Percentiles rank a stretch among this genome's conserved stretches.
Evolutionary conservation across 2,888 invertebrate genomes (phyloP).

Genomic region (Drosophila macrospina): DNA sequence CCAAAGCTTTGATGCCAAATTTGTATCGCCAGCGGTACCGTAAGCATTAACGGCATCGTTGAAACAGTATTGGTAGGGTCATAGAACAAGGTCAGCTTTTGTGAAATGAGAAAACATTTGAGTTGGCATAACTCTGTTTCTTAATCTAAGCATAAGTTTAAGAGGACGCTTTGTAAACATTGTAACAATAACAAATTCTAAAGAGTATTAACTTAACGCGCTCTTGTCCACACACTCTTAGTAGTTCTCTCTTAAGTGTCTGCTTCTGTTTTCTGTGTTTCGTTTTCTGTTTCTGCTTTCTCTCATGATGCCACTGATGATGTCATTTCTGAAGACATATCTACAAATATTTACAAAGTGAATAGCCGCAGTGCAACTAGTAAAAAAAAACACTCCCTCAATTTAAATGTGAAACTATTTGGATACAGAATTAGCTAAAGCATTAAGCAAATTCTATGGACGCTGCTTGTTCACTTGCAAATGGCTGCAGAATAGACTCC

Average conservation of each 20-base stretch:
- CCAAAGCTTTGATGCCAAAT: conserved; percentile 31
- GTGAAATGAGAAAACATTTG: background rate
- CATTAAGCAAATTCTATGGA: background rate
- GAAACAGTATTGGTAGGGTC: background rate
- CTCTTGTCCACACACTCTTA: background rate
- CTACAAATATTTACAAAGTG: conserved; percentile 4
- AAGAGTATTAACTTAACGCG: background rate
- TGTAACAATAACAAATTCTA: background rate
- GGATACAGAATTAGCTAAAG: background rate
- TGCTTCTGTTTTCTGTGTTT: background rate
- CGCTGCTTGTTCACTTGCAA: background rate
- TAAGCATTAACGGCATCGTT: background rate
- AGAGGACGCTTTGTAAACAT: background rate
- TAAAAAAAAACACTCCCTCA: background rate
- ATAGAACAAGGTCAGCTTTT: background rate
- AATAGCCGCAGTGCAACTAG: background rate
- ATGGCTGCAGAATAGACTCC: background rate
- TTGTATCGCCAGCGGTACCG: conserved; percentile 14
- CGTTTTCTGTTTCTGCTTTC: background rate
- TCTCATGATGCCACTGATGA: conserved; percentile 6
- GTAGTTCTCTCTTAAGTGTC: conserved; percentile 1
- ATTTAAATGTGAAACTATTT: background rate
- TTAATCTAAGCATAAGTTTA: background rate
- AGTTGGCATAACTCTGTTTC: background rate
- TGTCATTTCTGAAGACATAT: conserved; percentile 4